These are phyloP conservation scores for Acrobasis suavella DNA, from an alignment of 2,888 invertebrate species.

Conservation along the genomic window DNA sequence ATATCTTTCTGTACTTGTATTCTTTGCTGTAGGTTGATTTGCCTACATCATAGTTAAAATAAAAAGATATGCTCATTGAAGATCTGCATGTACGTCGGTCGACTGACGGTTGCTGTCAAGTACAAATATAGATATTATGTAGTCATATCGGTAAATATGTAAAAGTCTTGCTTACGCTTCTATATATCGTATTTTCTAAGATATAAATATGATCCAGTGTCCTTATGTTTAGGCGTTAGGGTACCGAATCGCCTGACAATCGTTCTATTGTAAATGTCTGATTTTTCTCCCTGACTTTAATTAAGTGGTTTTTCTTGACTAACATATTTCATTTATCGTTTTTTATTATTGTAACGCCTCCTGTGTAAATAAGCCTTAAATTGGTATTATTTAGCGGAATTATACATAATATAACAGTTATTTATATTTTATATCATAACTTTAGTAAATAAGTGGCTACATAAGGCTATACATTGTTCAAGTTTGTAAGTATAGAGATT, in stretches of 20 bases:
- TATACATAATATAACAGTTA: neutral
- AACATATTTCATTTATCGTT: neutral
- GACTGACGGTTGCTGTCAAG: too few species aligned
- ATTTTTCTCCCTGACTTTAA: neutral
- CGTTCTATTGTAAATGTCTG: neutral
- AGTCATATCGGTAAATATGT: constrained; percentile 10
- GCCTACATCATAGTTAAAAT: too few species aligned
- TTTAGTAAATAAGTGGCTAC: constrained; percentile 25
- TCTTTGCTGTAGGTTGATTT: too few species aligned
- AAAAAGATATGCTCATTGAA: too few species aligned
- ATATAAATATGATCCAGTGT: neutral
- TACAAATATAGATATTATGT: neutral
- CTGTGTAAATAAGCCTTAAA: constrained; percentile 7
- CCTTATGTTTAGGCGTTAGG: neutral
- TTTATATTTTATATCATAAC: constrained; percentile 13
- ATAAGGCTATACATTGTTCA: constrained; percentile 55
- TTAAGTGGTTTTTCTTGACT: neutral
- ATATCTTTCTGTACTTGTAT: too few species aligned
- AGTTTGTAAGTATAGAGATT: constrained; percentile 52
- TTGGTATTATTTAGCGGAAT: constrained; percentile 1
- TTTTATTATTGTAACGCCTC: neutral
- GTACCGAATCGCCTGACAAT: constrained; percentile 1
- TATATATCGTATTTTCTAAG: neutral
- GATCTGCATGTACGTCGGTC: too few species aligned
- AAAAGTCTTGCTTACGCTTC: constrained; percentile 19